phyloP scores from a whole-genome alignment of 2,797 vertebrate genomes.

The Periparus ater region DNA sequence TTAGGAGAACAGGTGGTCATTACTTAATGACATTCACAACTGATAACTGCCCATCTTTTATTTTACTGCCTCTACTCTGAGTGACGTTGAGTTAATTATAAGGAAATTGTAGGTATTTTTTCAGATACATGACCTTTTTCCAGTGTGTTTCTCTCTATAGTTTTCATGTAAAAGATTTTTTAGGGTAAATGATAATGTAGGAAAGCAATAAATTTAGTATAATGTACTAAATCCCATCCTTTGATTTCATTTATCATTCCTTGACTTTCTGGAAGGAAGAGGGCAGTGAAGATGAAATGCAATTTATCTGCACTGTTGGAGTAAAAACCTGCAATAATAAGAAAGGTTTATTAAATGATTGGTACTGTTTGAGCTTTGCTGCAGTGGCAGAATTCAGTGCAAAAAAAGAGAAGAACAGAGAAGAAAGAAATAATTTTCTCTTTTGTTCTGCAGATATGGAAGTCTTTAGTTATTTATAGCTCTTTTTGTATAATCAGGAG shows the following conservation, averaged over 20 bases:
- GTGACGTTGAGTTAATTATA: constrained; percentile 14
- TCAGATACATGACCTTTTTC: neutral
- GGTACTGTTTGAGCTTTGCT: neutral
- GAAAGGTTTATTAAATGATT: constrained; percentile 25
- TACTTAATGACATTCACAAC: neutral
- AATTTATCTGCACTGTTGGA: constrained; percentile 27
- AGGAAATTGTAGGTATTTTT: neutral
- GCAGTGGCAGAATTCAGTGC: neutral
- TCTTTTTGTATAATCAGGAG: neutral
- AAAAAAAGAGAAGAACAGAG: neutral
- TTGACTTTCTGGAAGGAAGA: neutral
- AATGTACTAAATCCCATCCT: neutral
- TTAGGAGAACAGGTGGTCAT: neutral
- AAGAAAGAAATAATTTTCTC: neutral
- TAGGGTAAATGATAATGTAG: neutral
- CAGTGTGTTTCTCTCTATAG: neutral
- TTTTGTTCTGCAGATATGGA: neutral
- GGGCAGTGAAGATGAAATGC: neutral
- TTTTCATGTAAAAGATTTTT: neutral
- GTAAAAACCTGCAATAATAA: constrained; percentile 17
- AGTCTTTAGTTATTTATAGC: neutral
- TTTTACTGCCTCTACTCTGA: neutral
- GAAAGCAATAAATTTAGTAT: neutral
- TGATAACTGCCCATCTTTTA: constrained; percentile 25
- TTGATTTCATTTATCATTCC: constrained; percentile 1